Percentiles rank a stretch among this genome's conserved stretches.
Conservation (phyloP, 2,113 vertebrate genomes). For the Pseudolaguvia tuberculata region DNA sequence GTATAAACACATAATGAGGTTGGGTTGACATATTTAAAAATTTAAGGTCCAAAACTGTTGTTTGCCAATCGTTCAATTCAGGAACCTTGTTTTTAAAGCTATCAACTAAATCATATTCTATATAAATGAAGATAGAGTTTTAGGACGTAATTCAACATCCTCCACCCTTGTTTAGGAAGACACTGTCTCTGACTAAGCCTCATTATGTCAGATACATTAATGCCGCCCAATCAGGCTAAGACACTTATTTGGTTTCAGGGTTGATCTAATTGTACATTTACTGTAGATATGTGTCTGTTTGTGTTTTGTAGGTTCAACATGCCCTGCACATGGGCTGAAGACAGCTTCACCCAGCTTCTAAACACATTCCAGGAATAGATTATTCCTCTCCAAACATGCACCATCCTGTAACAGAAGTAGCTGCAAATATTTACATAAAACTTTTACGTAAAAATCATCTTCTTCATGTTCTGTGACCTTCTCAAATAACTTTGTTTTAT, state of each 20-base stretch:
- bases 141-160: background rate
- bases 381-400: slow-evolving; percentile 50
- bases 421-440: slow-evolving; percentile 1
- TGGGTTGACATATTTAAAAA: slow-evolving; percentile 2
- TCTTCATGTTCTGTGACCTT: background rate
- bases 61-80: slow-evolving; percentile 3
- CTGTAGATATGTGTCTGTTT: slow-evolving; percentile 2
- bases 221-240: slow-evolving; percentile 11
- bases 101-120: slow-evolving; percentile 25
- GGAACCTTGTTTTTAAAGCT: background rate
- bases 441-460: background rate
- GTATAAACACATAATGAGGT: slow-evolving; percentile 22
- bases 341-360: slow-evolving; percentile 52
- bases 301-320: slow-evolving; percentile 11
- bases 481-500: background rate
- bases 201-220: slow-evolving; percentile 33
- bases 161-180: slow-evolving; percentile 28
- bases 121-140: background rate
- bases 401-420: slow-evolving; percentile 46
- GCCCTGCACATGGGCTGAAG: slow-evolving; percentile 28
- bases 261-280: background rate
- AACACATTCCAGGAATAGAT: too few species aligned
- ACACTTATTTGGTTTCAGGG: slow-evolving; percentile 2
- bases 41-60: background rate
- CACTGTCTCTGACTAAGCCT: slow-evolving; percentile 25